phyloP scores from a whole-genome alignment of 2,113 vertebrate genomes.

The Tachysurus vachellii region DNA sequence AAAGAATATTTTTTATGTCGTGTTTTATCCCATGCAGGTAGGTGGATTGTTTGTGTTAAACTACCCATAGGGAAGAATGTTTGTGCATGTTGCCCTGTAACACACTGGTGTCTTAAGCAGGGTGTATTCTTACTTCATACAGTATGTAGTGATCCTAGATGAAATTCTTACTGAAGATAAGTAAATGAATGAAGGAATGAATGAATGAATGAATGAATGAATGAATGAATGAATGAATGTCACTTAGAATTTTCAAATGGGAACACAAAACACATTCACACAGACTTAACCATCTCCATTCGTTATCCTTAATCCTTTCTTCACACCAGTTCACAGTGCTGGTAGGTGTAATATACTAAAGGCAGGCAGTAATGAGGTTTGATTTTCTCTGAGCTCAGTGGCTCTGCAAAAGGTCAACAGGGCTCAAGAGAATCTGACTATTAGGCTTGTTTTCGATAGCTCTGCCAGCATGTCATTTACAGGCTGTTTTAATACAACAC shows the following conservation, averaged over 20 bases:
- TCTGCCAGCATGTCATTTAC: conserved; percentile 24
- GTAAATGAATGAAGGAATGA: conserved; percentile 8
- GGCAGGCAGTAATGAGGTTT: conserved; percentile 43
- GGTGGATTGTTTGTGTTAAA: not conserved
- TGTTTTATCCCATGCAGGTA: not conserved
- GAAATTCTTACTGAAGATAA: not conserved
- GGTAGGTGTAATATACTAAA: conserved; percentile 45
- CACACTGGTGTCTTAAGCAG: not conserved
- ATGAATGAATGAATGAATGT: not conserved
- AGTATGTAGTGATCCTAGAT: not conserved
- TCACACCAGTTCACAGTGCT: conserved; percentile 18
- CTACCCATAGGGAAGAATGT: not conserved
- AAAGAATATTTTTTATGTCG: not conserved
- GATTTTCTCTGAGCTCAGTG: conserved; percentile 41
- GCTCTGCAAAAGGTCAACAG: conserved; percentile 39
- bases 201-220: no score
- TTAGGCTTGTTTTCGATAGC: conserved; percentile 30
- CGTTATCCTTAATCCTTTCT: conserved; percentile 41
- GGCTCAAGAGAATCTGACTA: conserved; percentile 36
- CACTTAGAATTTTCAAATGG: not conserved
- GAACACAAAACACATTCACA: not conserved
- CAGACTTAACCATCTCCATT: conserved; percentile 35
- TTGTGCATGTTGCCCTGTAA: not conserved
- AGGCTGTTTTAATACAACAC: conserved; percentile 27
- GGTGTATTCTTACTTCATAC: not conserved